phyloP scores from a whole-genome alignment of 1,140 invertebrate genomes.

The Pachypeltis micranthus region DNA sequence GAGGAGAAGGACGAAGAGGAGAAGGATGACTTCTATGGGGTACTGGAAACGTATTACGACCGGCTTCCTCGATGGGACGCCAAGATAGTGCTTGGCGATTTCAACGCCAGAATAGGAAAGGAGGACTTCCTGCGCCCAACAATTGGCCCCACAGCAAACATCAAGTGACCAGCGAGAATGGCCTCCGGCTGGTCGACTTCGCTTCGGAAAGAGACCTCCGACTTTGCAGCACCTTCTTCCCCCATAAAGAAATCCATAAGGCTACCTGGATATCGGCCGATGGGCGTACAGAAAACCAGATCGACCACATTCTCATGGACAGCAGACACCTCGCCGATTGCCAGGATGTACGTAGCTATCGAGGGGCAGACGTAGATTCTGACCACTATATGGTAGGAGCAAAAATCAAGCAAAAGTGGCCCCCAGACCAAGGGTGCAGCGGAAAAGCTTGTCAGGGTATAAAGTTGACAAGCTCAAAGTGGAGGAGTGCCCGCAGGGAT shows the following conservation, averaged over 20 bases:
- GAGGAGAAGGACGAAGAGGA: constrained; percentile 15
- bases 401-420: constrained; percentile 13
- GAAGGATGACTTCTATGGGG: constrained; percentile 20
- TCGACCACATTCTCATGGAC: constrained; percentile 24
- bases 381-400: constrained; percentile 21
- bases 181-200: constrained; percentile 22
- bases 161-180: constrained; percentile 23
- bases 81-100: constrained; percentile 21
- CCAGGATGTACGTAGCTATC: constrained; percentile 16
- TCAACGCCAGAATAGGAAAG: constrained; percentile 21
- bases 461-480: constrained; percentile 2
- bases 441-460: not conserved
- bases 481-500: not conserved
- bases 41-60: constrained; percentile 10
- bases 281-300: constrained; percentile 21
- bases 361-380: constrained; percentile 22
- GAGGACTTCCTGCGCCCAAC: not conserved
- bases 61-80: constrained; percentile 7
- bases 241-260: constrained; percentile 23
- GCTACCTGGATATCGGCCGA: no score
- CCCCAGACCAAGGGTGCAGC: not conserved
- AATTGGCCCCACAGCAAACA: constrained; percentile 28
- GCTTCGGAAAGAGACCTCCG: no score
- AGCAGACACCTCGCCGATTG: constrained; percentile 1
- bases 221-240: constrained; percentile 23